phyloP scores from a whole-genome alignment of 2,113 vertebrate genomes.

The Sigmodon hispidus region DNA sequence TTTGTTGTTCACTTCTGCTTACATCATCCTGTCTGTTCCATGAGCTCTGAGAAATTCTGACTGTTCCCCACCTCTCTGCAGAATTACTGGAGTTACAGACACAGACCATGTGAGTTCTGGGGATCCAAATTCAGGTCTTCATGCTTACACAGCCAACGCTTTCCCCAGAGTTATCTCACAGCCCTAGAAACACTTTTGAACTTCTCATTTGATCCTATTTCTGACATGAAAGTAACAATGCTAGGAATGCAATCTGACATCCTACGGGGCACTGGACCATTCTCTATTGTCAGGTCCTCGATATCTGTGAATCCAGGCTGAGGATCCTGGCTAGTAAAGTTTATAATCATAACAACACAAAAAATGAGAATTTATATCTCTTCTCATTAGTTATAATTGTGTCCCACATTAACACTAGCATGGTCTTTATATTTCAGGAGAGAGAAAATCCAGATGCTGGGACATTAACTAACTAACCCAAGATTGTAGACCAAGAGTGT shows the following conservation, averaged over 20 bases:
- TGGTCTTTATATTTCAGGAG: background rate
- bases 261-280: accelerated
- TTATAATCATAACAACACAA: accelerated
- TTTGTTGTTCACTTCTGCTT: background rate
- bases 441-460: background rate
- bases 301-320: background rate
- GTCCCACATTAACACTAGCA: background rate
- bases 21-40: background rate
- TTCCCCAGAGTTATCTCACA: background rate
- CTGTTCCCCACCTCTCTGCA: too few relatives aligned
- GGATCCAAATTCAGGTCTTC: background rate
- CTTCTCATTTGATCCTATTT: background rate
- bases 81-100: background rate
- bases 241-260: accelerated
- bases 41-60: too few relatives aligned
- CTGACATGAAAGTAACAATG: too few relatives aligned
- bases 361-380: background rate
- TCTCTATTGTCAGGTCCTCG: accelerated
- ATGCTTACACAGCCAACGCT: background rate
- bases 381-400: background rate
- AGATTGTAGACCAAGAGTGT: background rate
- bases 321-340: background rate
- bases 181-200: background rate
- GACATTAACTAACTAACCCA: background rate
- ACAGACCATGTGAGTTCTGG: background rate